Conservation (phyloP, 2,888 invertebrate genomes). For the Odontomyia ornata region DNA sequence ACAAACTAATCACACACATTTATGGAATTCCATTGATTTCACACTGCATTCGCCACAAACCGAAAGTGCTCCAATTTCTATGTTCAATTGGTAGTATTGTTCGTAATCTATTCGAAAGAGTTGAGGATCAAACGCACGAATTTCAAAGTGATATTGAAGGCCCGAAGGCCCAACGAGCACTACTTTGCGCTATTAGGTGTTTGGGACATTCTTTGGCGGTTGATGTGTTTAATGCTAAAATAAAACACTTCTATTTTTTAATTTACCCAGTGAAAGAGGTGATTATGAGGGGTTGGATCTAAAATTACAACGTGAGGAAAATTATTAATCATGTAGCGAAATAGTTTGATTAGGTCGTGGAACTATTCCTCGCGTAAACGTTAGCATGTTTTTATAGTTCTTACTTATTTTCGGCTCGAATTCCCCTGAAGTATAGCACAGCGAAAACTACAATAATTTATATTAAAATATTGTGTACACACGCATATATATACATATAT, state of each 20-base stretch:
- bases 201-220: constrained; percentile 33
- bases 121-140: neutral
- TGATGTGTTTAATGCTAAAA: constrained; percentile 36
- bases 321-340: neutral
- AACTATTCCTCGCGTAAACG: no score
- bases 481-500: no score
- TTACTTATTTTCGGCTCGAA: no score
- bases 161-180: constrained; percentile 50
- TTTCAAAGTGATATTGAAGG: constrained; percentile 43
- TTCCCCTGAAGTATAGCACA: no score
- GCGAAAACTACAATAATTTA: no score
- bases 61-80: neutral
- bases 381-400: no score
- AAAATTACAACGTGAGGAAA: neutral
- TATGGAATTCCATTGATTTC: neutral
- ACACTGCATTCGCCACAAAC: neutral
- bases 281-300: neutral
- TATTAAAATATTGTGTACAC: no score
- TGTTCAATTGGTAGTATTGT: no score
- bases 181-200: constrained; percentile 41
- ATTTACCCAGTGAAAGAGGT: constrained; percentile 27
- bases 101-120: neutral
- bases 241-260: constrained; percentile 18
- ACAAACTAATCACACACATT: neutral
- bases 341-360: no score